Base-by-base conservation (phyloP, 2,888 invertebrate genomes). In the Drosophila ezoana region DNA sequence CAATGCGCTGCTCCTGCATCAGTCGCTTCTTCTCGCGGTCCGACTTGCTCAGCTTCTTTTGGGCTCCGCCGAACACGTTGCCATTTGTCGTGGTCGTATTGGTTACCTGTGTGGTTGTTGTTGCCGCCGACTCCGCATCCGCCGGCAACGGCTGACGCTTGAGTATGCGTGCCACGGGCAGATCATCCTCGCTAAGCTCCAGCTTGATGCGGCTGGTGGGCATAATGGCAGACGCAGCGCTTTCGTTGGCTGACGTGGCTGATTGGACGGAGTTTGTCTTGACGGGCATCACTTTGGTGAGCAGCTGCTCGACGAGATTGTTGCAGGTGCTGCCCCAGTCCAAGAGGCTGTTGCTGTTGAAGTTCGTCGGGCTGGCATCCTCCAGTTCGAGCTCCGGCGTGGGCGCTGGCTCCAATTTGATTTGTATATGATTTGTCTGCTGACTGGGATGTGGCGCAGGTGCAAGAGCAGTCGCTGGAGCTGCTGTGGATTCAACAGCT, bases 291-390 rank as follows among this genome's bases (percentile, higher is more conserved):
- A 60, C 51, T 40, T 93, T 44, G 94, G 94, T 73, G 91, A 93
- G 91, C 94, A 97, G 91, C 91, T 96, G 96, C 90, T 96, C 95
- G 91, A 96, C 94, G 90, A 97, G 96, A 91, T 93, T 95, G 91
- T 96, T 96, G 92, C 96, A 96, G 16, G 96, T 94, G 87, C 93
- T 95, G 52, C 94, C 94, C 95, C 96, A 97, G 53, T 91, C 90
- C 52, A 87, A 60, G 0, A 90, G 45, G 58, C 57, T 76, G 13
- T 14, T 45, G 33, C 49, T 60, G 33, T 69, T 69, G 18, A 77
- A 83, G n/a, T 43, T 52, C 5, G 20, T 13, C 3, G 37, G 4
- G 8, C 23, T 37, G n/a, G 72, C 74, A 33, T 88, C 81, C 0
- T 72, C 76, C 35, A 79, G 44, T 2, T 64, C 72, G 3, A 41